phyloP scores from a whole-genome alignment of 2,113 vertebrate species.

The human region DNA sequence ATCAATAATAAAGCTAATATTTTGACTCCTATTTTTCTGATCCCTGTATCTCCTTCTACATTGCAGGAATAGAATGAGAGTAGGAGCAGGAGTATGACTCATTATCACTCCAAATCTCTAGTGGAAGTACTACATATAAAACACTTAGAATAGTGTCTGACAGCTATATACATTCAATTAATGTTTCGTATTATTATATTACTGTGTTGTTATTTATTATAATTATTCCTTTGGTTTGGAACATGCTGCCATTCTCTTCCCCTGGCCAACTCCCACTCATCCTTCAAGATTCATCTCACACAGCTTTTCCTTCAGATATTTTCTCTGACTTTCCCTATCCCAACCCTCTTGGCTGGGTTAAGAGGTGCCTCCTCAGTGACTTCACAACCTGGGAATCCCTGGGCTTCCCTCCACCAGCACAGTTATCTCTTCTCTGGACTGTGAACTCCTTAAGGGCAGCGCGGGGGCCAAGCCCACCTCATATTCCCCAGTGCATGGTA shows the following conservation, averaged over 20 bases:
- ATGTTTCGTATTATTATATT: background rate
- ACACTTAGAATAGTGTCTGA: background rate
- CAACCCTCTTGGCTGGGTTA: background rate
- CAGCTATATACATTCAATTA: background rate
- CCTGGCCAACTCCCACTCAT: background rate
- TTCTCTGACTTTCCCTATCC: background rate
- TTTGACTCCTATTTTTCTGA: slow-evolving; percentile 18
- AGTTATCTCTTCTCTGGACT: background rate
- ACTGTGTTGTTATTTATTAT: background rate
- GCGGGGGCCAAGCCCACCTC: too few species aligned
- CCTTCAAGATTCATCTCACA: background rate
- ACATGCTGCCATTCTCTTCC: background rate
- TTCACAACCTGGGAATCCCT: background rate
- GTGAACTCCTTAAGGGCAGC: background rate
- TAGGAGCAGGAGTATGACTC: background rate
- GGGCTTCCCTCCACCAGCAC: background rate
- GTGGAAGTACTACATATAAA: background rate
- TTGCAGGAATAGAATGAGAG: background rate
- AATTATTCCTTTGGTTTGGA: background rate
- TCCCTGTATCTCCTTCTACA: background rate
- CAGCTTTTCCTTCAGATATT: background rate
- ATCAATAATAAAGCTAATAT: background rate
- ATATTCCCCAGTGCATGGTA: background rate
- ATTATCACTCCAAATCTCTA: background rate
- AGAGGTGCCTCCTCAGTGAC: background rate